These are phyloP conservation scores for Steatocranus sp. DNA, from an alignment of 2,797 vertebrate genomes.

Conservation along the genomic window DNA sequence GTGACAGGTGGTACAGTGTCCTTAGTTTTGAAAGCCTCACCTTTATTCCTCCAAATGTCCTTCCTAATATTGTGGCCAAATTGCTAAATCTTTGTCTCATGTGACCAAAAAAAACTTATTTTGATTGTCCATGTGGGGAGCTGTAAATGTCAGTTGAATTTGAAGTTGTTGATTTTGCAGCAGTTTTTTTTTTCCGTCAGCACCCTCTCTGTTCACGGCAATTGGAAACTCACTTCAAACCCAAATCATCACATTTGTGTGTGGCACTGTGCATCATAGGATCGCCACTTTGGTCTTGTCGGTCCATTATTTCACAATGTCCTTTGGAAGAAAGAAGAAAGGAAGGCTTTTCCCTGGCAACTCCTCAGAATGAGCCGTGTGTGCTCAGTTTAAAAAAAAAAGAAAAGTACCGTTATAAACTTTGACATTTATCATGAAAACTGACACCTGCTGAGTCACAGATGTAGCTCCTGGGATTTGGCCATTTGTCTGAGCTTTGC, in stretches of 20 bases:
- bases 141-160: neutral
- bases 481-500: neutral
- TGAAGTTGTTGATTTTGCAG: neutral
- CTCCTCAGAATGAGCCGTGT: neutral
- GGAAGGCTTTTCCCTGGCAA: neutral
- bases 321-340: neutral
- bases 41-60: neutral
- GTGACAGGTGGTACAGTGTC: neutral
- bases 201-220: neutral
- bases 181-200: fast-evolving
- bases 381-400: neutral
- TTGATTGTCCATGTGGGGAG: neutral
- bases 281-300: neutral
- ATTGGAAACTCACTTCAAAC: neutral
- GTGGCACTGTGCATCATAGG: neutral
- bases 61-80: neutral
- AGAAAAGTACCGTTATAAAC: neutral
- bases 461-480: neutral
- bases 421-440: neutral
- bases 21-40: neutral
- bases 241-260: neutral
- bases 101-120: neutral
- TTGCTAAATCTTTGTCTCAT: neutral
- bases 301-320: neutral
- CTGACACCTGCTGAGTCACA: neutral